These are phyloP conservation scores for Lasaia peninsularis DNA, from an alignment of 1,140 invertebrate species.

Conservation along the genomic window DNA sequence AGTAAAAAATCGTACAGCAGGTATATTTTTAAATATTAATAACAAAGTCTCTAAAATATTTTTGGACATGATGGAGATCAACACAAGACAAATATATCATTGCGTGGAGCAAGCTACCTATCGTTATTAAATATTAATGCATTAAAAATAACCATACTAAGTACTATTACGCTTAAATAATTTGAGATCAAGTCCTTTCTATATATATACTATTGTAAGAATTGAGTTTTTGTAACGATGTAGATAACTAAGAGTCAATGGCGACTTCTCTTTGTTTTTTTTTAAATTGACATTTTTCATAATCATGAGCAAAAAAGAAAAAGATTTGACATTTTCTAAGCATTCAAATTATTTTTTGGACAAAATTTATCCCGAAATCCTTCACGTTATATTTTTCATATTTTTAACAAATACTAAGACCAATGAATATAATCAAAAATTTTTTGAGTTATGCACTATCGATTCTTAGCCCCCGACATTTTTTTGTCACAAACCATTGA, in stretches of 20 bases:
- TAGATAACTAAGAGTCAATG: no score
- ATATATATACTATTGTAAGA: constrained; percentile 4
- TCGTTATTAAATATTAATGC: constrained; percentile 47
- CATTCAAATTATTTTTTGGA: no score
- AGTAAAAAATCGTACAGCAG: neutral
- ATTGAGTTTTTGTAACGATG: no score
- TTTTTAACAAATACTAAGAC: no score
- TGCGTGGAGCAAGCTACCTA: constrained; percentile 27
- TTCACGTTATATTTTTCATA: no score
- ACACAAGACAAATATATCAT: constrained; percentile 26
- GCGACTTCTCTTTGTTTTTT: neutral
- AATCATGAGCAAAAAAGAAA: no score
- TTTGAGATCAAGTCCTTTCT: constrained; percentile 65
- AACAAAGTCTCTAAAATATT: constrained; percentile 32
- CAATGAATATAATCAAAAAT: no score
- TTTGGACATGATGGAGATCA: constrained; percentile 63
- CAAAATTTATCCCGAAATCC: no score
- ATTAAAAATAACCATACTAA: constrained; percentile 56
- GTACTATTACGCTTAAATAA: constrained; percentile 63
- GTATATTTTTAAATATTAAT: neutral
- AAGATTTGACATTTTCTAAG: no score
- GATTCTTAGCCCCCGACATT: no score
- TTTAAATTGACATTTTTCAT: no score
- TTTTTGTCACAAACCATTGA: constrained; percentile 26
- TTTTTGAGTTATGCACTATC: no score